Evolutionary conservation across 2,113 vertebrate species (phyloP).

Genomic region (Prionailurus bengalensis): DNA sequence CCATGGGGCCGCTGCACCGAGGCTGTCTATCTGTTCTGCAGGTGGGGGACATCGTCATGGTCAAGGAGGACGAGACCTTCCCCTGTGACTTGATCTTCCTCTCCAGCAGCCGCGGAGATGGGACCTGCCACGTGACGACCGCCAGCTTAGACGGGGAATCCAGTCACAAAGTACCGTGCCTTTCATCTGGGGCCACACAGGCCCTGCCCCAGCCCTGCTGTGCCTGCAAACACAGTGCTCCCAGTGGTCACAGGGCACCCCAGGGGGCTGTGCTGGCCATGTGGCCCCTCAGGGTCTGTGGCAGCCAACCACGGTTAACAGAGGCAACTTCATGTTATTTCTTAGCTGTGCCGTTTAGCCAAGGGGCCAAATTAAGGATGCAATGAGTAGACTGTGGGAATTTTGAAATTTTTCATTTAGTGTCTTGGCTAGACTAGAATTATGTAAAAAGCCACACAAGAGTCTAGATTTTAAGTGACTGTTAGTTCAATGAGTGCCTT

Average conservation of each 20-base stretch:
- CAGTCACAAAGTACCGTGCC: slow-evolving; percentile 94
- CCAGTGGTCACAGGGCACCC: too few relatives aligned
- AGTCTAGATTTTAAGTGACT: not conserved
- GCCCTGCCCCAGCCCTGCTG: not conserved
- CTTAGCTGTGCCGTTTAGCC: not conserved
- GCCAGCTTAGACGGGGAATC: slow-evolving; percentile 98
- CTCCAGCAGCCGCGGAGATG: slow-evolving; percentile 94
- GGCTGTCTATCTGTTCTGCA: slow-evolving; percentile 72
- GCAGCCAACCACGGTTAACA: not conserved
- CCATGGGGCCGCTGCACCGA: accelerated
- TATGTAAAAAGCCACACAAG: not conserved
- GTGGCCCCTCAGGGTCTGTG: not conserved
- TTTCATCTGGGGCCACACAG: accelerated
- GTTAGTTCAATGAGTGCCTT: not conserved
- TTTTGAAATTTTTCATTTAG: not conserved
- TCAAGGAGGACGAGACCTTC: slow-evolving; percentile 97
- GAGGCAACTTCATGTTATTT: too few relatives aligned
- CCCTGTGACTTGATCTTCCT: slow-evolving; percentile 98
- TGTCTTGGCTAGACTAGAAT: not conserved
- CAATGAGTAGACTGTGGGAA: not conserved
- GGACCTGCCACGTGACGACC: slow-evolving; percentile 97
- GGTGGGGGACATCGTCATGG: slow-evolving; percentile 98
- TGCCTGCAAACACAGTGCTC: not conserved
- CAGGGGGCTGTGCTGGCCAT: accelerated
- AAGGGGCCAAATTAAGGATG: not conserved